Conservation (phyloP, 2,888 invertebrate genomes). For the Gonocerus acuteangulatus region DNA sequence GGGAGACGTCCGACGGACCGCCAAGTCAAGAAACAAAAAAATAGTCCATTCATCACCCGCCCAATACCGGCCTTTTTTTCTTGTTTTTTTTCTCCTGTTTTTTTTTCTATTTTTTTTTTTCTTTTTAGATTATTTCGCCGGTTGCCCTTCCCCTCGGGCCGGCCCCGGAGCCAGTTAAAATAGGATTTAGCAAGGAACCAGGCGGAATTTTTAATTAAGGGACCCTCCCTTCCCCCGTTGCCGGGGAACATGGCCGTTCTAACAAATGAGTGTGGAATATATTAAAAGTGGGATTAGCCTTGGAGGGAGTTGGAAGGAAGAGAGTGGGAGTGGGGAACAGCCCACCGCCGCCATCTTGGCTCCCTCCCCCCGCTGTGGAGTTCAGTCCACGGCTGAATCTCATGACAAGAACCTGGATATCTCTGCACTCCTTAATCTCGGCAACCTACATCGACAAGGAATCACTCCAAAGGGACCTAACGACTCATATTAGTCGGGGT, state of each 20-base stretch:
- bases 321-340: constrained; percentile 17
- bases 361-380: too few relatives aligned
- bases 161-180: constrained; percentile 10
- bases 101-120: constrained; percentile 4
- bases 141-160: neutral
- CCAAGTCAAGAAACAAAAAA: constrained; percentile 11
- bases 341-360: too few relatives aligned
- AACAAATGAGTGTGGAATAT: constrained; percentile 23
- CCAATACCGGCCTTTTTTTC: constrained; percentile 2
- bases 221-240: neutral
- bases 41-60: constrained; percentile 13
- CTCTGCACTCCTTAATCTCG: too few relatives aligned
- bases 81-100: neutral
- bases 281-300: constrained; percentile 8
- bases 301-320: constrained; percentile 2
- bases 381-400: too few relatives aligned
- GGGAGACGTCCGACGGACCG: too few relatives aligned
- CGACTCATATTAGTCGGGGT: too few relatives aligned
- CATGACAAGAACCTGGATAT: too few relatives aligned
- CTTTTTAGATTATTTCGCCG: constrained; percentile 8
- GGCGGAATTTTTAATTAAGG: constrained; percentile 23
- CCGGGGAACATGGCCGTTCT: constrained; percentile 20
- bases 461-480: too few relatives aligned
- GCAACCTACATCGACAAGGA: too few relatives aligned
- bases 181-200: constrained; percentile 19